Conservation (phyloP, 2,888 invertebrate genomes). For the Nebria brevicollis region DNA sequence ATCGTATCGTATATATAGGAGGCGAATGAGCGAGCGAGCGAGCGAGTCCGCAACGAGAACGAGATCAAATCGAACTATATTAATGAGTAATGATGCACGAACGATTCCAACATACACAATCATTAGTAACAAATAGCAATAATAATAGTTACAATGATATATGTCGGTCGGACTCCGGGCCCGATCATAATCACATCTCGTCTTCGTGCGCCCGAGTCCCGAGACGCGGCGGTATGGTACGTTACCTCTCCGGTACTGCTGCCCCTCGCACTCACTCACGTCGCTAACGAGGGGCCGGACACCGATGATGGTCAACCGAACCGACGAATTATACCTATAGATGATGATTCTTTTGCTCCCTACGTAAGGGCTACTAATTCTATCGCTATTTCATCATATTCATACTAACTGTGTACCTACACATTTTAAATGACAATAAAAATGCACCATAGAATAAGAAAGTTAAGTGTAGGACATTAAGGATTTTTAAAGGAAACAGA, state of each 20-base stretch:
- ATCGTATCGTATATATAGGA: neutral
- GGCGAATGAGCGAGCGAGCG: neutral
- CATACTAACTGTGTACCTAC: too few relatives aligned
- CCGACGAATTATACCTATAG: neutral
- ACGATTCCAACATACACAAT: slow-evolving; percentile 64
- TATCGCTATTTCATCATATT: too few relatives aligned
- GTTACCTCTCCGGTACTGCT: neutral
- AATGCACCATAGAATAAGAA: too few relatives aligned
- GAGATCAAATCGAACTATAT: slow-evolving; percentile 64
- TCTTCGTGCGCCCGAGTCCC: slow-evolving; percentile 14
- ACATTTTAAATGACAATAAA: too few relatives aligned
- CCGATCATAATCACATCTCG: slow-evolving; percentile 60
- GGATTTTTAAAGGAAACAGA: neutral
- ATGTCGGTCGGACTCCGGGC: slow-evolving; percentile 58
- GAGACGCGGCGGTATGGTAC: neutral
- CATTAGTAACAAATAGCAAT: slow-evolving; percentile 65
- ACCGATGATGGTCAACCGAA: neutral
- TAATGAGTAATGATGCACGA: slow-evolving; percentile 65
- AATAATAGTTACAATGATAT: slow-evolving; percentile 64
- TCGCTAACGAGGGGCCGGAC: neutral
- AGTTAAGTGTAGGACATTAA: neutral
- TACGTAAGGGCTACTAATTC: too few relatives aligned
- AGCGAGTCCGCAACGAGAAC: slow-evolving; percentile 49
- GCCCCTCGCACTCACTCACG: neutral
- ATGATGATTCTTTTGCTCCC: neutral